Percentiles rank a stretch among this genome's conserved stretches.
Conservation (phyloP, 2,888 invertebrate species). For the Suillia variegata region DNA sequence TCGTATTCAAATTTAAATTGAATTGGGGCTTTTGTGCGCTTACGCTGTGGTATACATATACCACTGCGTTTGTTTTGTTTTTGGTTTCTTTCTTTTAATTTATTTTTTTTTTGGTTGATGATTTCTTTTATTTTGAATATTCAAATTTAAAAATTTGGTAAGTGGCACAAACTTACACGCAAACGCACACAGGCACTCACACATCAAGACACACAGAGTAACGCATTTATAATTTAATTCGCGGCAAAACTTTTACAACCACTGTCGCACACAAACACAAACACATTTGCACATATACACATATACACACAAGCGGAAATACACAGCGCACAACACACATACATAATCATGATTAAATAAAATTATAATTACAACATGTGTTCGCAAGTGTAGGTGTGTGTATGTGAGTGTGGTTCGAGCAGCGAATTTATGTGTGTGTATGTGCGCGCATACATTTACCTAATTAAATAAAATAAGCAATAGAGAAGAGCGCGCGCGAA, state of each 20-base stretch:
- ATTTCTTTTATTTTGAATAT: too few species aligned
- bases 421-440: slow-evolving; percentile 10
- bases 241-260: not conserved
- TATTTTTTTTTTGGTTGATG: too few species aligned
- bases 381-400: not conserved
- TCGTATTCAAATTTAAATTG: too few species aligned
- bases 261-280: slow-evolving; percentile 29
- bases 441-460: not conserved
- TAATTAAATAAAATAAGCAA: slow-evolving; percentile 9
- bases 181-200: too few species aligned
- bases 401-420: not conserved
- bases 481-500: not conserved
- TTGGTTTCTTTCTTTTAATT: too few species aligned
- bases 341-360: not conserved
- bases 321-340: not conserved
- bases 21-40: too few species aligned
- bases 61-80: too few species aligned
- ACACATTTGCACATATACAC: not conserved
- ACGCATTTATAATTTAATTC: slow-evolving; percentile 1
- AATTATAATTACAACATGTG: not conserved
- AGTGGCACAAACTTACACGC: too few species aligned
- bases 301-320: not conserved
- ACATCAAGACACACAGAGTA: too few species aligned
- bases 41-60: too few species aligned
- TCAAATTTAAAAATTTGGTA: too few species aligned